Evolutionary conservation across 2,113 vertebrate genomes (phyloP).

Genomic region (Tetrax tetrax): DNA sequence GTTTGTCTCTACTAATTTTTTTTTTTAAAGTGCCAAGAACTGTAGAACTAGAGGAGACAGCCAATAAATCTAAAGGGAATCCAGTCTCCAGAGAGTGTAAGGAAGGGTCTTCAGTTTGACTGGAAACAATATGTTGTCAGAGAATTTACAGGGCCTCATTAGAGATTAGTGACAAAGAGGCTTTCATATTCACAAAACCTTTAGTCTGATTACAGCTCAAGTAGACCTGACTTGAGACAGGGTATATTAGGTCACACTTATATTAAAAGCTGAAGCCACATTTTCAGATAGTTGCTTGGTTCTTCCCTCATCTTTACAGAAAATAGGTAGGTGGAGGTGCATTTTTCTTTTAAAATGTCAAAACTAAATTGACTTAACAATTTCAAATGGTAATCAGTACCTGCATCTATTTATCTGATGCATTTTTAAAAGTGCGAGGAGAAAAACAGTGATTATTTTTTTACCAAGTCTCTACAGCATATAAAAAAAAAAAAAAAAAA

Average conservation of each 20-base stretch:
- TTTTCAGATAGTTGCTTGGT: neutral
- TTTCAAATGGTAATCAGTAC: neutral
- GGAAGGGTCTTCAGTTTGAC: neutral
- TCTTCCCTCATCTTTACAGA: neutral
- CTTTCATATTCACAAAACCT: neutral
- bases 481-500: neutral
- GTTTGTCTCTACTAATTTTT: neutral
- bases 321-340: neutral
- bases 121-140: fast-evolving
- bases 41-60: neutral
- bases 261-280: neutral
- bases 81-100: fast-evolving
- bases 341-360: neutral
- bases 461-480: neutral
- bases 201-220: neutral
- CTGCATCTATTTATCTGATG: neutral
- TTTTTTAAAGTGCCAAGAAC: neutral
- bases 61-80: neutral
- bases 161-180: neutral
- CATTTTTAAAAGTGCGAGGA: neutral
- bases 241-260: neutral
- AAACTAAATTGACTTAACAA: neutral
- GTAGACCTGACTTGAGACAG: neutral
- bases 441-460: neutral
- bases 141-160: neutral